phyloP scores from a whole-genome alignment of 1,140 invertebrate species.

The honey bee (Apis mellifera) region Amel_HAv3.1 CM009932.2:6357001-6357500 shows the following conservation, averaged over 20 bases:
- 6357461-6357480: neutral
- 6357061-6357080: neutral
- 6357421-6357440: too few species aligned
- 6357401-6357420: neutral
- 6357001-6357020: neutral
- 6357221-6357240: too few species aligned
- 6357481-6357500: neutral
- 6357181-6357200: neutral
- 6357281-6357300: too few species aligned
- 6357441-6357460: neutral
- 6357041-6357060: neutral
- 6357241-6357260: neutral
- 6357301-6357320: too few species aligned
- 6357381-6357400: neutral
- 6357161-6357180: neutral
- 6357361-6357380: neutral
- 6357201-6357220: neutral
- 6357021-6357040: neutral
- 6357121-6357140: neutral
- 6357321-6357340: too few species aligned
- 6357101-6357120: neutral
- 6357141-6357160: neutral
- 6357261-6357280: neutral
- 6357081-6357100: neutral
- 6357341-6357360: neutral